These are phyloP conservation scores for Candoia aspera DNA, from an alignment of 2,113 vertebrate genomes.

Conservation along the genomic window DNA sequence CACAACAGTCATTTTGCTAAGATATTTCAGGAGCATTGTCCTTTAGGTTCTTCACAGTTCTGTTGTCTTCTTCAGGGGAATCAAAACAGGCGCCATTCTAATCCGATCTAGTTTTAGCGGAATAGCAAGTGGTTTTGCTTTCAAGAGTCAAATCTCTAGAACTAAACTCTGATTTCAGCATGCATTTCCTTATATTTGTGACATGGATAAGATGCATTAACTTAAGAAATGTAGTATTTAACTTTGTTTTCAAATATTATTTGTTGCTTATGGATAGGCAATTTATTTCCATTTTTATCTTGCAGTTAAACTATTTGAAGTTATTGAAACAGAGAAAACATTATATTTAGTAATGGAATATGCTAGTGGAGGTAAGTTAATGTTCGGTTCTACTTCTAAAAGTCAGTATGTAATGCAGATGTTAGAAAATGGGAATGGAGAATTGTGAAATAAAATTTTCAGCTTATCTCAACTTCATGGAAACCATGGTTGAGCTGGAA, in stretches of 20 bases:
- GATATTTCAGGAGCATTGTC: conserved; percentile 10
- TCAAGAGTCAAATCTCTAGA: conserved; percentile 13
- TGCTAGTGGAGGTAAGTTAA: conserved; percentile 89
- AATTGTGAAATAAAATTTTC: neutral
- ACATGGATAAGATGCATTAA: conserved; percentile 27
- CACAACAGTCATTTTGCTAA: conserved; percentile 2
- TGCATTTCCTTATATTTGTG: conserved; percentile 18
- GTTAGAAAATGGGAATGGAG: neutral
- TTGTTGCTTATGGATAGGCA: conserved; percentile 44
- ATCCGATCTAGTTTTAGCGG: conserved; percentile 40
- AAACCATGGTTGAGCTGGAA: neutral
- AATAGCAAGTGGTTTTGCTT: conserved; percentile 40
- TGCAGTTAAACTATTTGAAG: conserved; percentile 96
- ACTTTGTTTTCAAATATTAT: conserved; percentile 43
- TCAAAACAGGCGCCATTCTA: conserved; percentile 43
- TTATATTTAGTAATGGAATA: conserved; percentile 97
- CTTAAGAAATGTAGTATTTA: conserved; percentile 14
- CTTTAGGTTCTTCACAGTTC: conserved; percentile 21
- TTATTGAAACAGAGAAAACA: conserved; percentile 96
- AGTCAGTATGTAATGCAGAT: conserved; percentile 31
- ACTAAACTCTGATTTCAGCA: conserved; percentile 60
- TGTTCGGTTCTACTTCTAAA: conserved; percentile 38
- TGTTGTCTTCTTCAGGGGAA: conserved; percentile 33
- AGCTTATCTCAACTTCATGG: neutral
- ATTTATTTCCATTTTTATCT: conserved; percentile 65